Percentiles rank a stretch among this genome's conserved stretches.
Conservation (phyloP, 2,797 vertebrate species). For the Tachyglossus aculeatus region DNA sequence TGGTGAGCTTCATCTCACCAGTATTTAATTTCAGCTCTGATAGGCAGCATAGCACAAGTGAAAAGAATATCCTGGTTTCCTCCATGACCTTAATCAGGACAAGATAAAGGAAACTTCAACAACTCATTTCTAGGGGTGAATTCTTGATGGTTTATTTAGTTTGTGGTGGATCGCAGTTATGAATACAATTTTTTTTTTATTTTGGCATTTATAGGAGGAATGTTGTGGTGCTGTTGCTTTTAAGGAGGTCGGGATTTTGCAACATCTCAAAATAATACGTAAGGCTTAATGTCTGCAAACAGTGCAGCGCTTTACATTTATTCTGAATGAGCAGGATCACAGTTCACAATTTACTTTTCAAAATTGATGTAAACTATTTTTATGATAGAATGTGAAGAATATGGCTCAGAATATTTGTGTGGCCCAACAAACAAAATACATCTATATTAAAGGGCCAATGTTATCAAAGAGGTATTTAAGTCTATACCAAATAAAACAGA, state of each 20-base stretch:
- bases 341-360: slow-evolving; percentile 65
- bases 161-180: slow-evolving; percentile 67
- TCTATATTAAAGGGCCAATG: slow-evolving; percentile 46
- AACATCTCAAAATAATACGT: slow-evolving; percentile 71
- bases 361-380: slow-evolving; percentile 69
- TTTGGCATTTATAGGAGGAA: slow-evolving; percentile 72
- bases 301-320: slow-evolving; percentile 68
- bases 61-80: slow-evolving; percentile 69
- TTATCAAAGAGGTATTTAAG: slow-evolving; percentile 58
- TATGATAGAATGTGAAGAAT: slow-evolving; percentile 49
- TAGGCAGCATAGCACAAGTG: slow-evolving; percentile 63
- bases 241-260: slow-evolving; percentile 72
- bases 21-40: slow-evolving; percentile 64
- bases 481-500: slow-evolving; percentile 45
- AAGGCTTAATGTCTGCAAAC: slow-evolving; percentile 69
- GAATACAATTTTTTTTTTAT: slow-evolving; percentile 77
- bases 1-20: slow-evolving; percentile 57
- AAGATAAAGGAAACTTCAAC: slow-evolving; percentile 71
- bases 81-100: slow-evolving; percentile 68
- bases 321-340: slow-evolving; percentile 43
- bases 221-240: slow-evolving; percentile 65
- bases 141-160: slow-evolving; percentile 76
- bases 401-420: slow-evolving; percentile 61
- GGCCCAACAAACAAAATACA: slow-evolving; percentile 60
- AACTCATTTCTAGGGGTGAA: slow-evolving; percentile 67